Conservation (phyloP, 2,888 invertebrate species). For the Chrysolina oricalcia region DNA sequence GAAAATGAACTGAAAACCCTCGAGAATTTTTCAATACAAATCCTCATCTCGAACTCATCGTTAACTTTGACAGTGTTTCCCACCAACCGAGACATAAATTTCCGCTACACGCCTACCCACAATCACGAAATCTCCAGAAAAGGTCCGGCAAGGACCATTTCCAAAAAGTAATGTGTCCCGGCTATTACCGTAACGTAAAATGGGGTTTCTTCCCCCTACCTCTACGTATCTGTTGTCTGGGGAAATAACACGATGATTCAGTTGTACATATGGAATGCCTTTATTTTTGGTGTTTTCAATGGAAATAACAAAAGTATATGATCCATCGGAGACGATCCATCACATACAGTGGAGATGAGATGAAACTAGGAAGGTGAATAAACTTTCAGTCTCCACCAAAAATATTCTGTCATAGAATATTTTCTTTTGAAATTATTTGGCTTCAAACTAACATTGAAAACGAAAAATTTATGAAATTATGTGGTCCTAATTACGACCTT, state of each 20-base stretch:
- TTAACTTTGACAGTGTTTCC: neutral
- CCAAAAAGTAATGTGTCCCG: conserved; percentile 62
- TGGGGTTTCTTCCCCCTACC: conserved; percentile 51
- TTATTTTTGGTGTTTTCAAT: neutral
- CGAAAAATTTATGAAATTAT: too few relatives aligned
- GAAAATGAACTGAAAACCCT: too few relatives aligned
- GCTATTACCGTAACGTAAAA: conserved; percentile 62
- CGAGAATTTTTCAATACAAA: too few relatives aligned
- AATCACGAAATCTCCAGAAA: conserved; percentile 39
- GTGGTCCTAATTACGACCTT: too few relatives aligned
- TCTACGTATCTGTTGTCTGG: neutral
- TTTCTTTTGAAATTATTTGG: too few relatives aligned
- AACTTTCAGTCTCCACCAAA: too few relatives aligned
- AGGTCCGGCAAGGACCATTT: conserved; percentile 59
- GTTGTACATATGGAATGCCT: neutral
- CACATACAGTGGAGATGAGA: too few relatives aligned
- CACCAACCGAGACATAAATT: neutral
- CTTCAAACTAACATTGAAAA: too few relatives aligned
- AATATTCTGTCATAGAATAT: too few relatives aligned
- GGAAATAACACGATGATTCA: conserved; percentile 12
- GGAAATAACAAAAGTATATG: neutral
- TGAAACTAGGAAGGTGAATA: too few relatives aligned
- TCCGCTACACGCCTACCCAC: neutral
- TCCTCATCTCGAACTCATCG: neutral
- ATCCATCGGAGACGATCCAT: too few relatives aligned